Evolutionary conservation across 2,797 vertebrate species (phyloP).

Genomic region (Gephyroberyx darwinii): DNA sequence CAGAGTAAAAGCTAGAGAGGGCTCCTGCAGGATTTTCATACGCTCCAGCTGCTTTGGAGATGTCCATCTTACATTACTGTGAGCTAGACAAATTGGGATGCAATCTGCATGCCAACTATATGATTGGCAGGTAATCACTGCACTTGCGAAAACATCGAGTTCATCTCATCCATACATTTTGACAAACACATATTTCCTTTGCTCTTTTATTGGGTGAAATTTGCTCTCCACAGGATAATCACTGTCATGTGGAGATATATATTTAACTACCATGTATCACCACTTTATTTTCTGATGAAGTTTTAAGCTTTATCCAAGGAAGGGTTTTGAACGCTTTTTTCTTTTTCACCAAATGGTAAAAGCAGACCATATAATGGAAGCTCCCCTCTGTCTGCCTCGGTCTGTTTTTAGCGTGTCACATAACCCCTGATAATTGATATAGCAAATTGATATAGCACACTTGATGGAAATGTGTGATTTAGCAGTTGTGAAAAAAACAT

Average conservation of each 20-base stretch:
- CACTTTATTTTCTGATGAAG: background rate
- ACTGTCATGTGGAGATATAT: no score
- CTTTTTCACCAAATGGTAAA: background rate
- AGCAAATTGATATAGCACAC: background rate
- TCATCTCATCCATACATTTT: background rate
- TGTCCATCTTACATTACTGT: background rate
- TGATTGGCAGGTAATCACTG: slow-evolving; percentile 11
- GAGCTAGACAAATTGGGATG: slow-evolving; percentile 5
- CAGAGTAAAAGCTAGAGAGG: slow-evolving; percentile 17
- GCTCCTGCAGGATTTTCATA: background rate
- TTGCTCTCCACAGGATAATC: background rate
- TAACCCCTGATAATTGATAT: background rate
- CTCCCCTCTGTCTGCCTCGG: no score
- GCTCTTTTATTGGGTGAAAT: background rate
- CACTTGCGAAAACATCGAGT: slow-evolving; percentile 9
- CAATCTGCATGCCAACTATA: background rate
- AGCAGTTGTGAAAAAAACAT: background rate
- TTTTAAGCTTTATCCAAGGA: background rate
- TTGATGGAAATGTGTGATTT: background rate
- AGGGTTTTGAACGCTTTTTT: background rate
- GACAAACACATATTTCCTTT: background rate
- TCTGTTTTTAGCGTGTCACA: background rate
- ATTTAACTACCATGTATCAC: background rate
- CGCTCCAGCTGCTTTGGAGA: slow-evolving; percentile 15
- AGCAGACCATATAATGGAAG: background rate